Percentiles rank a stretch among this genome's conserved stretches.
Conservation (phyloP, 2,113 vertebrate species). For the Cyrtonyx montezumae region DNA sequence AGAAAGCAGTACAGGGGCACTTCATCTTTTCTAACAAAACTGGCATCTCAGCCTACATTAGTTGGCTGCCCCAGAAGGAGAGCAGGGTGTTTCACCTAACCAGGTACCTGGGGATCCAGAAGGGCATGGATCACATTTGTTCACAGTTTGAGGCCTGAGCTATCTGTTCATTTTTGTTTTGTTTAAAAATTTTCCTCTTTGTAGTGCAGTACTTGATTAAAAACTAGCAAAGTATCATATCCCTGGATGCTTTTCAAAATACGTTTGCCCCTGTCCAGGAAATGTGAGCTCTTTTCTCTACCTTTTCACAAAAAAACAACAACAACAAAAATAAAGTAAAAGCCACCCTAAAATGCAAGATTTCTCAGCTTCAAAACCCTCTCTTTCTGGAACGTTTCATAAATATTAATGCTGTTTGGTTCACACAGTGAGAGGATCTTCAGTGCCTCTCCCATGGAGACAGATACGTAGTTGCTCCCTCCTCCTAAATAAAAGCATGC, state of each 20-base stretch:
- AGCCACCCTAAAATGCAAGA: background rate
- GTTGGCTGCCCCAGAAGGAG: background rate
- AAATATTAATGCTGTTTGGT: constrained; percentile 25
- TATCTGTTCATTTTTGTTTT: background rate
- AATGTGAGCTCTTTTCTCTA: background rate
- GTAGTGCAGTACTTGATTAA: background rate
- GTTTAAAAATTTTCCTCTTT: background rate
- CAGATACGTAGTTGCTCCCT: background rate
- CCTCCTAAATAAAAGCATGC: background rate
- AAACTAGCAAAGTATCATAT: background rate
- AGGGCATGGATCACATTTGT: rapidly evolving
- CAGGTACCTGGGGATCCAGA: background rate
- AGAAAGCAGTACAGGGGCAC: background rate
- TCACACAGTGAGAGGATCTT: background rate
- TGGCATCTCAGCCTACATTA: background rate
- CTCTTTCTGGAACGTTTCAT: background rate
- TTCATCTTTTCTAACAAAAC: background rate
- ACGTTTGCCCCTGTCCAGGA: background rate
- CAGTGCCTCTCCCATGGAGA: background rate
- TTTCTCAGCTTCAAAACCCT: background rate
- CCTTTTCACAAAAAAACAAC: background rate
- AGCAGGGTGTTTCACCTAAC: background rate
- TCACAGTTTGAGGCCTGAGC: background rate
- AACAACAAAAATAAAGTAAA: background rate
- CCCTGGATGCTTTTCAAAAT: background rate